Conservation (phyloP, 2,113 vertebrate species). For the Myotis lucifugus region DNA sequence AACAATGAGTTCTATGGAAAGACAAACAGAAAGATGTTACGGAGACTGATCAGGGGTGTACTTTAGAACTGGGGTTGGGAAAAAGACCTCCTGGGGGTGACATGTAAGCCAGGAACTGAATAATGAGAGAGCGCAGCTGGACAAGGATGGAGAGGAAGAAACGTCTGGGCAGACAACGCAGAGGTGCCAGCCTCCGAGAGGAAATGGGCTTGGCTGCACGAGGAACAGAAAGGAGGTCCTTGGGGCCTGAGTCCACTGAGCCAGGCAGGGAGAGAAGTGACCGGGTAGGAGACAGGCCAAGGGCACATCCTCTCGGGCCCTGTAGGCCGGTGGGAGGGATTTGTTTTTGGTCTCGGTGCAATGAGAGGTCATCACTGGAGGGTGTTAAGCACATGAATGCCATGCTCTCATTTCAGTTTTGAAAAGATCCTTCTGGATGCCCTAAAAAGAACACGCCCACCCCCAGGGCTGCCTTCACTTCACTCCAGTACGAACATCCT, state of each 20-base stretch:
- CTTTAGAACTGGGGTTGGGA: neutral
- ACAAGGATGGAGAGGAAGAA: neutral
- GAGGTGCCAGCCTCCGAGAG: neutral
- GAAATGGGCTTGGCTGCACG: neutral
- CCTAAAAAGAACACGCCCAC: neutral
- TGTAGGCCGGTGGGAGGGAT: neutral
- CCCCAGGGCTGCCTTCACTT: neutral
- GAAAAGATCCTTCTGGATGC: neutral
- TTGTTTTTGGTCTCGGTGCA: neutral
- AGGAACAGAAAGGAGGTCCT: neutral
- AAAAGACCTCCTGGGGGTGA: neutral
- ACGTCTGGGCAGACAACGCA: fast-evolving
- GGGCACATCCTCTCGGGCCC: neutral
- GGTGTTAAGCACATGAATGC: neutral
- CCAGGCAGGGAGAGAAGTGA: neutral
- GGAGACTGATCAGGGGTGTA: neutral
- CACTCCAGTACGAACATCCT: fast-evolving
- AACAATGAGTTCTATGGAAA: neutral
- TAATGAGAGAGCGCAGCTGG: neutral
- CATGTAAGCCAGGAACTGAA: neutral
- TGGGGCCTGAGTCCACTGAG: neutral
- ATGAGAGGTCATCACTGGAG: neutral
- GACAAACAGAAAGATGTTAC: neutral
- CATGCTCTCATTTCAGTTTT: neutral
- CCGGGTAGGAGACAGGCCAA: neutral